Conservation (phyloP, 1,140 invertebrate species). For the Drosophila leontia region DNA sequence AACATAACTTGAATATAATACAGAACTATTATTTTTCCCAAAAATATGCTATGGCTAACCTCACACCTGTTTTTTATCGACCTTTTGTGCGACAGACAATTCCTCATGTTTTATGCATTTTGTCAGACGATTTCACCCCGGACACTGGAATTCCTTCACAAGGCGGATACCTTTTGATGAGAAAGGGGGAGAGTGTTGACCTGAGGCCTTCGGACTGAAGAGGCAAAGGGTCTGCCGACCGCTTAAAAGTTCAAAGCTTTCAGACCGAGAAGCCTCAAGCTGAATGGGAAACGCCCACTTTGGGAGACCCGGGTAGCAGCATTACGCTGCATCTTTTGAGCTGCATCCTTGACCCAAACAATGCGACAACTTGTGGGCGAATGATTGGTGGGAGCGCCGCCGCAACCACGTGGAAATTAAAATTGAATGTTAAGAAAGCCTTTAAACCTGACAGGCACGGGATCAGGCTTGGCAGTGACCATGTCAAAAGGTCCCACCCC, state of each 20-base stretch:
- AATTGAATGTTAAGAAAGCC: slow-evolving; percentile 37
- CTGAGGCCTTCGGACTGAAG: slow-evolving; percentile 21
- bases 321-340: slow-evolving; percentile 38
- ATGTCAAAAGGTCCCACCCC: too few species aligned
- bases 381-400: not conserved
- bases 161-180: slow-evolving; percentile 25
- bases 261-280: slow-evolving; percentile 33
- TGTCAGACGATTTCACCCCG: slow-evolving; percentile 38
- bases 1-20: too few species aligned
- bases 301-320: slow-evolving; percentile 22
- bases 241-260: slow-evolving; percentile 72
- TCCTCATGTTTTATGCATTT: slow-evolving; percentile 68
- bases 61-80: slow-evolving; percentile 30
- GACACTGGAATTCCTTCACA: slow-evolving; percentile 49
- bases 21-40: not conserved
- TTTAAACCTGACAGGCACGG: not conserved
- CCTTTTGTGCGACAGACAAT: slow-evolving; percentile 52
- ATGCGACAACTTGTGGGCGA: slow-evolving; percentile 62
- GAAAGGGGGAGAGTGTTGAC: slow-evolving; percentile 16
- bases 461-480: slow-evolving; percentile 45
- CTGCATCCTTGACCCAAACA: slow-evolving; percentile 74
- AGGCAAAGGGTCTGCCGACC: slow-evolving; percentile 1
- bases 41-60: not conserved
- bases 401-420: slow-evolving; percentile 45
- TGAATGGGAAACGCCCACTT: slow-evolving; percentile 21